A percentile compares a stretch with the other conserved stretches of the same genome.
These are phyloP conservation scores for Erynnis tages DNA, from an alignment of 2,888 invertebrate species.

Conservation along the genomic window DNA sequence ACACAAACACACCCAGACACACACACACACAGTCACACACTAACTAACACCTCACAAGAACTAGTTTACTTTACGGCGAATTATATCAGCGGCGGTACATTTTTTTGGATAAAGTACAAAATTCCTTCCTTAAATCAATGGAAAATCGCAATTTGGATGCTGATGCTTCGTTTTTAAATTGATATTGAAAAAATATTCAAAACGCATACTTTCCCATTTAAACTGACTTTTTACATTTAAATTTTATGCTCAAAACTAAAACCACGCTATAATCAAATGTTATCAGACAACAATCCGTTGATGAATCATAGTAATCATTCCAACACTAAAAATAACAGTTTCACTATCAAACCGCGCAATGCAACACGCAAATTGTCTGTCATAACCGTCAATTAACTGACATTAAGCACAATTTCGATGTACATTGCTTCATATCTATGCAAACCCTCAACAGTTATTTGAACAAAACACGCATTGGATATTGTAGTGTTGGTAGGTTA, in stretches of 20 bases:
- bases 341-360: constrained; percentile 16
- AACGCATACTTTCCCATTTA: constrained; percentile 7
- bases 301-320: constrained; percentile 18
- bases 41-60: no score
- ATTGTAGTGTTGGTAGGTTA: constrained; percentile 5
- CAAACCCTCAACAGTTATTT: no score
- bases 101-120: no score
- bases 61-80: no score
- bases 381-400: not conserved
- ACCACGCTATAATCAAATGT: not conserved
- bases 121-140: no score
- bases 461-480: constrained; percentile 9
- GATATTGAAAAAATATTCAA: no score
- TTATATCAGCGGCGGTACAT: no score
- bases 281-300: constrained; percentile 1
- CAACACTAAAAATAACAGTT: constrained; percentile 20
- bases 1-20: no score
- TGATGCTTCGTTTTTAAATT: no score
- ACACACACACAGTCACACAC: no score
- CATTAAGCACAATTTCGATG: not conserved
- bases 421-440: no score
- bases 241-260: not conserved
- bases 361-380: constrained; percentile 15
- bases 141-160: no score
- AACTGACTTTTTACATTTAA: not conserved